Base-by-base conservation (phyloP, 2,888 invertebrate species). In the Drosophila greeni region DNA sequence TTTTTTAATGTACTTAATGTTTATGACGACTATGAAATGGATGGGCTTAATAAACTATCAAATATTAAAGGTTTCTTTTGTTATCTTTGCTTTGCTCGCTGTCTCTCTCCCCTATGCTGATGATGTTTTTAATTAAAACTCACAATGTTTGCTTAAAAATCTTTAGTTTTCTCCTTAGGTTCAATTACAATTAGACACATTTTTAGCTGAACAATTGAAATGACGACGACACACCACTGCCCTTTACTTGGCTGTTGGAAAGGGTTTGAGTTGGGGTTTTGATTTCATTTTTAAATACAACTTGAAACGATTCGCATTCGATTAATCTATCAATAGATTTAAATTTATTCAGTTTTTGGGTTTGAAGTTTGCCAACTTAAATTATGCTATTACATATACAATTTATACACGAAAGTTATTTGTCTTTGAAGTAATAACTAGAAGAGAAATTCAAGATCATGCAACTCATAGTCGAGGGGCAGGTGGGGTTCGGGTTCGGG, bases 31-130 rank as follows among this genome's bases (percentile, higher is more conserved):
- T 79, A 82, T 70, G 75, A 76, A 76, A 79, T 79, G 79, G 84
- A 79, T 79, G 79, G 84, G 74, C 79, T 84, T 80, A 80, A 80
- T 70, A 84, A 84, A 82, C 82, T 80, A 80, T 84, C 84, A 80
- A 84, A 70, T 84, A 84, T 84, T 80, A 74, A 84, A 79, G 73
- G 39, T 47, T 18, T 47, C 14, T 31, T 31, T 31, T 65, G 49
- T 66, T 60, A 53, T 18, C 51, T 55, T 70, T 58, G 65, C 60
- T 58, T 75, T 71, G 69, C 51, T 69, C 74, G 66, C 54, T 61
- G 42, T 34, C 55, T 47, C 54, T 54, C 45, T 66, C 42, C 58
- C 52, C 39, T 65, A 40, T 72, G 61, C 70, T 62, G 72, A 71
- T 71, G 66, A 75, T 68, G 71, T 70, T 83, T 70, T 83, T 77